phyloP scores from a whole-genome alignment of 2,888 invertebrate genomes.

The Bruchidius siliquastri region DNA sequence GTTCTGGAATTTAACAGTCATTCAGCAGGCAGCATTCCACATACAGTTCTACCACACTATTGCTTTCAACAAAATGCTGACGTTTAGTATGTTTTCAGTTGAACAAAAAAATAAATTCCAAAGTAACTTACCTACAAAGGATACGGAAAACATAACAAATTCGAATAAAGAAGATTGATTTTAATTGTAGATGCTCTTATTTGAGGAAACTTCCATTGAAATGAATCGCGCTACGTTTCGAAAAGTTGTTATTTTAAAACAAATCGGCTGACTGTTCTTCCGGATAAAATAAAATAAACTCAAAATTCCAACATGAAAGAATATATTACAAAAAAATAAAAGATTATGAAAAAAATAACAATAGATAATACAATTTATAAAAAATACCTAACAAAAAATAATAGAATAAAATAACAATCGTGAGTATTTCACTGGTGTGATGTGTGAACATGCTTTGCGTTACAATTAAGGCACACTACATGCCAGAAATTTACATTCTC shows the following conservation, averaged over 20 bases:
- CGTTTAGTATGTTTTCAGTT: slow-evolving; percentile 8
- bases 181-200: no score
- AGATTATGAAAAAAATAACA: slow-evolving; percentile 1
- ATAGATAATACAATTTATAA: slow-evolving; percentile 3
- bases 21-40: slow-evolving; percentile 48
- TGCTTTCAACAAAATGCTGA: slow-evolving; percentile 14
- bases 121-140: slow-evolving; percentile 18
- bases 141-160: no score
- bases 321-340: slow-evolving; percentile 1
- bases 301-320: background rate
- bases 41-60: slow-evolving; percentile 37
- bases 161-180: no score
- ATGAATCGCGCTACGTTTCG: no score
- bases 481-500: slow-evolving; percentile 16
- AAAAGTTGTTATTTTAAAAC: slow-evolving; percentile 5
- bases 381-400: slow-evolving; percentile 2
- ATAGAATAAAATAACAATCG: slow-evolving; percentile 15
- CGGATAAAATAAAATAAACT: background rate
- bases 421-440: slow-evolving; percentile 18
- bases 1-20: slow-evolving; percentile 46
- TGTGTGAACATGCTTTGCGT: slow-evolving; percentile 15
- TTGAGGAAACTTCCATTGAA: no score
- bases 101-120: slow-evolving; percentile 13
- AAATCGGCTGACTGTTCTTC: background rate
- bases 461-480: slow-evolving; percentile 18